Base-by-base conservation (phyloP, 64 coral and sea anemone species). In the Astreopora myriophthalma region DNA sequence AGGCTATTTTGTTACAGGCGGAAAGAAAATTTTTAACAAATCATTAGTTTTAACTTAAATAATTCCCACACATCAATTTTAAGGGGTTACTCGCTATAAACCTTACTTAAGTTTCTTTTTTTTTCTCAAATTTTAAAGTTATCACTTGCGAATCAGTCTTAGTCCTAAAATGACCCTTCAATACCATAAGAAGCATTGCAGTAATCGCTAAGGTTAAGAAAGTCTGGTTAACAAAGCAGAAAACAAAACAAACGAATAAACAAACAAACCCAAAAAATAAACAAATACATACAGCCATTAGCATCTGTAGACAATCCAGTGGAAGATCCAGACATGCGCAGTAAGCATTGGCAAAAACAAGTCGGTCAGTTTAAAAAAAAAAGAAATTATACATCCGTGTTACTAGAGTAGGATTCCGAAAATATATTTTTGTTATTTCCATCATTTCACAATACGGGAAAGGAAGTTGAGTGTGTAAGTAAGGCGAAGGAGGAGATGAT, bases 211-310 rank as follows among this genome's bases (percentile, higher is more conserved):
- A 64, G 22, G 23, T 64, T 64, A 24, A 64, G 6, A 64, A 6
- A 64, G 26, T n/a, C 19, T 76, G 3, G 25, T 33, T 12, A 14
- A 4, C 40, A 80, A 79, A 65, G n/a, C 62, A 8, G 68, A 23
- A 34, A 80, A 80, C 63, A 37, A 26, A 48, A 1, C 4, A 36
- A 90, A 31, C 5, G 48, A 80, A 68, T 1, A 81, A 31, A 31
- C 63, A 77, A 70, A 69, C 69, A 34, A 82, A 74, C 27, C 24
- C 55, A 52, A 69, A 63, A 46, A 79, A 78, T 76, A 29, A 65
- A 30, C 68, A 69, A 37, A 92, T 92, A 92, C 90, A 39, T 92
- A 92, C 90, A 64, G 90, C 83, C 90, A 92, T 92, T 92, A 92
- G 22, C 90, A 92, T 92, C 90, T 92, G 90, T 37, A 58, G 75